These are phyloP conservation scores for Cephus cinctus DNA, from an alignment of 1,140 invertebrate genomes.

Conservation along the genomic window DNA sequence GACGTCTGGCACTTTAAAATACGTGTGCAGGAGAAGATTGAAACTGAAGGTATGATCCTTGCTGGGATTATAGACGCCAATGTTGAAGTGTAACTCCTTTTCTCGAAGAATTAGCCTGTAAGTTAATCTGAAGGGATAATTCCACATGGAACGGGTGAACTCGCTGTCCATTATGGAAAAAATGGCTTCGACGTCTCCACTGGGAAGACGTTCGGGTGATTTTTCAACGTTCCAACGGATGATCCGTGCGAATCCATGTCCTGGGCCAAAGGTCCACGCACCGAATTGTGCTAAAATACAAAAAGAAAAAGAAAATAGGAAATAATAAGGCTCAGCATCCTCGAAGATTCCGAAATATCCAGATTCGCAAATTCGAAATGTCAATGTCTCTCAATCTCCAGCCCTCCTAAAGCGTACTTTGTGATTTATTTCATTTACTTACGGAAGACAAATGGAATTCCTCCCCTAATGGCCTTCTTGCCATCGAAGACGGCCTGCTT, in stretches of 20 bases:
- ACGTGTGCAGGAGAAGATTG: conserved; percentile 90
- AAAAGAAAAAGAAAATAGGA: conserved; percentile 11
- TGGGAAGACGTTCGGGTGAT: conserved; percentile 78
- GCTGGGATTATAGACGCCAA: conserved; percentile 87
- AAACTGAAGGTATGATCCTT: conserved; percentile 89
- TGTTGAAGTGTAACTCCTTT: conserved; percentile 90
- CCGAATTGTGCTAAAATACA: conserved; percentile 84
- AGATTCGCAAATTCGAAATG: conserved; percentile 4
- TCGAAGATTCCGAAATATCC: not conserved
- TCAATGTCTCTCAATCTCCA: no score
- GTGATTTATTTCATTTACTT: conserved; percentile 71
- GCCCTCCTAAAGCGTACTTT: no score
- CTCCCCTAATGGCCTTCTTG: conserved; percentile 91
- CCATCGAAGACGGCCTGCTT: conserved; percentile 94
- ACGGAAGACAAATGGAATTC: conserved; percentile 96
- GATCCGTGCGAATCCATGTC: conserved; percentile 92
- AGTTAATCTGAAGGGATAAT: conserved; percentile 84
- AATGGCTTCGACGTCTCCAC: conserved; percentile 87
- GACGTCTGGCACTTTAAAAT: conserved; percentile 94
- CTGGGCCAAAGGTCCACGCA: conserved; percentile 87
- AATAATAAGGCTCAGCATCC: conserved; percentile 3
- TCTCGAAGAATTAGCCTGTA: conserved; percentile 86
- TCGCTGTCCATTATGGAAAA: conserved; percentile 91
- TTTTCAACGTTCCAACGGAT: conserved; percentile 88
- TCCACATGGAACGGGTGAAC: conserved; percentile 91